Evolutionary conservation across 2,888 invertebrate genomes (phyloP), one percentile per base, ranked within the genome.

Genomic region (Cylindroiulus punctatus): DNA sequence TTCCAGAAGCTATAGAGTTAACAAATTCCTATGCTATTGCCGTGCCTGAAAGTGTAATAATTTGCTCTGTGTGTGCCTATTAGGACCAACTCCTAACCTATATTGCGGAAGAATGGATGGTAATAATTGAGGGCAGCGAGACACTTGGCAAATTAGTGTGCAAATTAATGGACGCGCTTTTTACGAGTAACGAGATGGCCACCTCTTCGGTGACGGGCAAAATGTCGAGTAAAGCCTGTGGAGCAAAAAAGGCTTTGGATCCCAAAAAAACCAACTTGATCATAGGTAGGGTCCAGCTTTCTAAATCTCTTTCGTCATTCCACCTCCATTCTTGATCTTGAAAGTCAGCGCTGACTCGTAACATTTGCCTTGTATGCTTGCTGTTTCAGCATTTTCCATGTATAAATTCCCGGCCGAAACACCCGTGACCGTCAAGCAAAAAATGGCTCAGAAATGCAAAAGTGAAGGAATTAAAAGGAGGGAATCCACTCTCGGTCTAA

Each of bases 381-480:
- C 76, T 76, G 76, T 76, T 76, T 76, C 30, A 76, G 76, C 76
- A 76, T 76, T 76, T 76, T 76, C 76, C 76, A 76, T 76, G 76
- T 26, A 76, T 14, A 76, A 76, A 76, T 76, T 76, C 76, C 76
- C 76, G 76, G 4, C 76, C 30, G 84, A 84, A 84, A 47, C 84
- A 32, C 52, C 44, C 8, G 52, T 47, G 47, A 84, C 52, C 19
- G 32, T 84, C 26, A 84, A 47, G 84, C 84, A 84, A 47, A 42
- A 47, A 44, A 84, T 84, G 84, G 84, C 84, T n/a, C 84, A 84
- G 32, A 84, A 84, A 47, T 84, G 84, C 84, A 84, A 84, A 47
- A 47, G 44, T 8, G 84, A 84, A 47, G 42, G 84, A 30, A 76
- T 76, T 17, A 76, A 76, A 76, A 76, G 76, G 76, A 76, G 76